phyloP scores from a whole-genome alignment of 2,797 vertebrate species.

The Halcyon leucocephala region DNA sequence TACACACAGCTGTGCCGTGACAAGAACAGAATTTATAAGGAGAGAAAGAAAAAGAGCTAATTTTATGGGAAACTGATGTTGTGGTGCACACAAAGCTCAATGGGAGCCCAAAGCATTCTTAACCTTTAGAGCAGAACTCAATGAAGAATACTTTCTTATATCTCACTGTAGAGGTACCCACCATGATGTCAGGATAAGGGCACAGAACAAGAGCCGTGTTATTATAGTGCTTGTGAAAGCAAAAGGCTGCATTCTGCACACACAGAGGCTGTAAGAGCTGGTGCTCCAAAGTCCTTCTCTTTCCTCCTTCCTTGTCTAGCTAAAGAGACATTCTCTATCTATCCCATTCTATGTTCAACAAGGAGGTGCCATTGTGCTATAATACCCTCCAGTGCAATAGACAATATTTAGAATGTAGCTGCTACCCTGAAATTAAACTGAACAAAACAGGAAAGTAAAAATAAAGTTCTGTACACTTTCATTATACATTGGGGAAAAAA shows the following conservation, averaged over 20 bases:
- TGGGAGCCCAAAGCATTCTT: neutral
- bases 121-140: neutral
- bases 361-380: neutral
- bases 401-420: neutral
- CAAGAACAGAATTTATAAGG: neutral
- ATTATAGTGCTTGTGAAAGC: neutral
- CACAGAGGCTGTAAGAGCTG: fast-evolving
- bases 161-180: neutral
- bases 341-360: neutral
- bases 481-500: neutral
- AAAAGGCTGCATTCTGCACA: neutral
- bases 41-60: neutral
- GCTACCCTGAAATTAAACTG: neutral
- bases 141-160: neutral
- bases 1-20: neutral
- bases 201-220: neutral
- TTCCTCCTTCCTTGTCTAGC: neutral
- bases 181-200: neutral
- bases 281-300: neutral
- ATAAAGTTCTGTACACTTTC: neutral
- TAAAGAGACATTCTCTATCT: neutral
- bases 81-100: neutral
- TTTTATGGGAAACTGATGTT: neutral
- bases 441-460: neutral
- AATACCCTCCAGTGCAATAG: neutral